Evolutionary conservation across 2,888 invertebrate genomes (phyloP), one percentile per base, ranked within the genome.

Genomic region (Andrena minutula): DNA sequence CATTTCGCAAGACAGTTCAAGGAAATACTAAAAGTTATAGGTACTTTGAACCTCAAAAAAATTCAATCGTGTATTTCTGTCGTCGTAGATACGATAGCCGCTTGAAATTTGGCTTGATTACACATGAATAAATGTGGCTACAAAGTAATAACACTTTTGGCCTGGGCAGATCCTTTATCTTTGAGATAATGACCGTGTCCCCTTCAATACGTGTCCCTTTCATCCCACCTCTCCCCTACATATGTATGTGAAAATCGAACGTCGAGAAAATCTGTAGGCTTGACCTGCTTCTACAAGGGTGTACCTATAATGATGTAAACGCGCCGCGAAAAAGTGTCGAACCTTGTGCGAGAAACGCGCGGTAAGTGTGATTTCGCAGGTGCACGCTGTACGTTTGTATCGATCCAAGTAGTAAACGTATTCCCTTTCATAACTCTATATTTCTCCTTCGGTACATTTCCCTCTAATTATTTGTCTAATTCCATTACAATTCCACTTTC

Each of bases 181-280:
- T n/a, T n/a, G n/a, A n/a, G n/a, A n/a, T n/a, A n/a, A n/a, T n/a
- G n/a, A n/a, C n/a, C n/a, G n/a, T n/a, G n/a, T n/a, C n/a, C n/a
- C n/a, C n/a, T n/a, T n/a, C n/a, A n/a, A n/a, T n/a, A n/a, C n/a
- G n/a, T n/a, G n/a, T n/a, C n/a, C n/a, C n/a, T n/a, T n/a, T n/a
- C n/a, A n/a, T n/a, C n/a, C n/a, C n/a, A n/a, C n/a, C n/a, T n/a
- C n/a, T n/a, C n/a, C n/a, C n/a, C n/a, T n/a, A 78, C 80, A 70
- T 79, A 85, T 84, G 79, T 64, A 78, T 79, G 66, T 79, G 73
- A 84, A 87, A 85, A 84, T 82, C 84, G 85, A 87, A 85, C 82
- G 66, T 32, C 26, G 76, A 35, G 53, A 82, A 79, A 78, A 83
- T 83, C 47, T 51, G 70, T 53, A 41, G 69, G 63, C 87, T 73